phyloP scores from a whole-genome alignment of 2,888 invertebrate species.

The Rugalucina vietnamica region DNA sequence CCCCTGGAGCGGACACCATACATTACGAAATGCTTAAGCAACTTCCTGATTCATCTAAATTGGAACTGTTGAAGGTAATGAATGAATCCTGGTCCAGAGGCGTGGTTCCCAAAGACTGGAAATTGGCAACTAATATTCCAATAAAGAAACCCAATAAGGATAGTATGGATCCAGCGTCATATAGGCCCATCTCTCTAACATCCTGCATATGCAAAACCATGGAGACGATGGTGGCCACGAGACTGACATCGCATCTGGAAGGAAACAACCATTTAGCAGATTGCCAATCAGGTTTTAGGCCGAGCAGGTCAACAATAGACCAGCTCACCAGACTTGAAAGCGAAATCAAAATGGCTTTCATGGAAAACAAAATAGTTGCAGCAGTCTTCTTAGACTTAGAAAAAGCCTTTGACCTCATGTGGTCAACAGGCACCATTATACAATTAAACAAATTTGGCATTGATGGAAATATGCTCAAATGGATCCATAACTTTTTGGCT shows the following conservation, averaged over 20 bases:
- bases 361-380: not conserved
- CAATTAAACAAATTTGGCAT: not conserved
- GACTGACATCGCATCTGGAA: not conserved
- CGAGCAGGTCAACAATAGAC: not conserved
- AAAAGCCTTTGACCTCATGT: slow-evolving; percentile 13
- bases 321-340: not conserved
- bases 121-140: slow-evolving; percentile 47
- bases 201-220: not conserved
- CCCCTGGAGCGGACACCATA: slow-evolving; percentile 29
- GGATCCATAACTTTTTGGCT: not conserved
- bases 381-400: not conserved
- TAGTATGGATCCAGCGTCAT: slow-evolving; percentile 9
- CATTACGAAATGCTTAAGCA: slow-evolving; percentile 36
- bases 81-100: slow-evolving; percentile 48
- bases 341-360: not conserved
- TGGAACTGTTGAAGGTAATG: slow-evolving; percentile 5
- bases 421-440: not conserved
- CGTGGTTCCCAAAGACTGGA: slow-evolving; percentile 46
- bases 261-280: not conserved
- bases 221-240: not conserved
- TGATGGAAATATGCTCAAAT: not conserved
- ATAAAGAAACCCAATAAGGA: slow-evolving; percentile 60
- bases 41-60: not conserved
- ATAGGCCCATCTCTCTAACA: not conserved
- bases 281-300: not conserved